A percentile compares a stretch with the other conserved stretches of the same genome.
These are phyloP conservation scores for Pseudobourletiella spinata DNA, from an alignment of 1,140 invertebrate species.

Conservation along the genomic window DNA sequence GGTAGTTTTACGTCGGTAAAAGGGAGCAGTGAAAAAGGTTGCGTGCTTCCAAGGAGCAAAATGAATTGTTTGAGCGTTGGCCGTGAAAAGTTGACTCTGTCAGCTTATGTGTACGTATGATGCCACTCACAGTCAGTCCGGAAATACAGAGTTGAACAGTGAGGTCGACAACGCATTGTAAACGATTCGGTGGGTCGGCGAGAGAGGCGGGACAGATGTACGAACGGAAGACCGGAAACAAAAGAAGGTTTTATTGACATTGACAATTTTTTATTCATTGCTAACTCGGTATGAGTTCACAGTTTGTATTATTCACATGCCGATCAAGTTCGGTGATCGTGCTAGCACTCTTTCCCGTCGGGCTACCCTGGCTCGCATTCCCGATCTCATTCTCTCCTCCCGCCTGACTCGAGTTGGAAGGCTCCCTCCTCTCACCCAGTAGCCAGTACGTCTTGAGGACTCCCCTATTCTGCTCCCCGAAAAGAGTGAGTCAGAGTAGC, in stretches of 20 bases:
- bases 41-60: too few relatives aligned
- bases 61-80: too few relatives aligned
- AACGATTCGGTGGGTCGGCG: too few relatives aligned
- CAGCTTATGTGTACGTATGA: too few relatives aligned
- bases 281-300: slow-evolving; percentile 6
- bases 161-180: too few relatives aligned
- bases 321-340: not conserved
- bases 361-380: not conserved
- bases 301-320: not conserved
- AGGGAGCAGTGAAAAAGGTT: too few relatives aligned
- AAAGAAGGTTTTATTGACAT: slow-evolving; percentile 5
- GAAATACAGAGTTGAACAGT: too few relatives aligned
- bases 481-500: not conserved
- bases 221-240: too few relatives aligned
- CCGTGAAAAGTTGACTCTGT: too few relatives aligned
- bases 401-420: not conserved
- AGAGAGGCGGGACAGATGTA: too few relatives aligned
- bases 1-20: too few relatives aligned
- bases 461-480: slow-evolving; percentile 44
- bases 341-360: not conserved
- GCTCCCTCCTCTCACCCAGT: slow-evolving; percentile 52
- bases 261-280: not conserved
- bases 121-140: too few relatives aligned
- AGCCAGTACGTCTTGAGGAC: slow-evolving; percentile 85
- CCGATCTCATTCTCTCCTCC: not conserved